Percentiles rank a stretch among this genome's conserved stretches.
phyloP scores from a whole-genome alignment of 1,140 invertebrate genomes.

The Aradophagus sp. region DNA sequence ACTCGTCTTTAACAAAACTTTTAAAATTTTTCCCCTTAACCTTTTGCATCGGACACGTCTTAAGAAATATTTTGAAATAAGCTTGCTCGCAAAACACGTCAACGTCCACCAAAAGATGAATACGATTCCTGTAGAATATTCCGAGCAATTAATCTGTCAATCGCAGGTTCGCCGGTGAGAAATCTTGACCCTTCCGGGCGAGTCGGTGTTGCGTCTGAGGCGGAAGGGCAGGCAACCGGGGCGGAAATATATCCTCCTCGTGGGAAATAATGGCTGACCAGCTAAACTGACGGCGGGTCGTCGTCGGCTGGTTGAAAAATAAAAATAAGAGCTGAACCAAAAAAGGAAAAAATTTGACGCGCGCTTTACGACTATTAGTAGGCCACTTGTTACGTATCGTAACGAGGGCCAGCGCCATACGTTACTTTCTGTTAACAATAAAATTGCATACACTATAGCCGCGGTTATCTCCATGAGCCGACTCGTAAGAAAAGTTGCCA shows the following conservation, averaged over 20 bases:
- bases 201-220: constrained; percentile 8
- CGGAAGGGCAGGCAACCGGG: background rate
- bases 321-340: no score
- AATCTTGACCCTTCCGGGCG: constrained; percentile 19
- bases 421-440: constrained; percentile 51
- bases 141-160: no score
- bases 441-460: constrained; percentile 45
- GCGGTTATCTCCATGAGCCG: constrained; percentile 31
- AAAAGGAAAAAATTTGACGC: no score
- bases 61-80: no score
- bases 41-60: no score
- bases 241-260: constrained; percentile 21
- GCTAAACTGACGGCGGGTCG: no score
- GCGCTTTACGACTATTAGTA: constrained; percentile 46
- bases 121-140: no score
- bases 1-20: no score
- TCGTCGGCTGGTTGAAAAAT: constrained; percentile 28
- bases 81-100: no score
- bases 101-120: no score
- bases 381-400: constrained; percentile 49
- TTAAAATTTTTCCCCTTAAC: no score
- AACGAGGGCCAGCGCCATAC: constrained; percentile 38
- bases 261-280: constrained; percentile 27
- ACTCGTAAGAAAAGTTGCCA: constrained; percentile 44
- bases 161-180: no score